phyloP scores from a whole-genome alignment of 2,797 vertebrate species.

The Hypotaenidia philippensis region DNA sequence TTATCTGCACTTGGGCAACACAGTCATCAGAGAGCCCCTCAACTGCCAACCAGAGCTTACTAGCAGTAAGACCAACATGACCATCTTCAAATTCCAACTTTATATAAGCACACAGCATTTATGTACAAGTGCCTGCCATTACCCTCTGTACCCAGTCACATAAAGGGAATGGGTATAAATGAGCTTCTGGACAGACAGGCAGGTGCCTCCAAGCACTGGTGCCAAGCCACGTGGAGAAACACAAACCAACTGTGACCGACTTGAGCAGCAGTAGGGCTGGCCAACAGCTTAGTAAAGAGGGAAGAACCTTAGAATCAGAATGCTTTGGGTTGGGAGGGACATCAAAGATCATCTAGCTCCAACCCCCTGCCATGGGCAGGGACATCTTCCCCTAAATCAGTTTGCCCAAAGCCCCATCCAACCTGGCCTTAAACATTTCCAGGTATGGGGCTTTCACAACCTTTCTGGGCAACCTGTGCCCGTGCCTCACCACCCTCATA shows the following conservation, averaged over 20 bases:
- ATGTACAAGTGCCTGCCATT: neutral
- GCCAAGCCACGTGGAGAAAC: neutral
- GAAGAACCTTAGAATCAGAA: neutral
- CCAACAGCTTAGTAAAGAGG: neutral
- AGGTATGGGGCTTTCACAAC: too few species aligned
- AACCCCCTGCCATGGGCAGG: too few species aligned
- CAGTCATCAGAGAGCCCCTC: neutral
- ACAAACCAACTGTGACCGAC: fast-evolving
- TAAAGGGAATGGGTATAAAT: neutral
- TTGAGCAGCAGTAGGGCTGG: neutral
- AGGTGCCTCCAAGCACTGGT: neutral
- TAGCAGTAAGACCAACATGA: neutral
- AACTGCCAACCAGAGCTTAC: neutral
- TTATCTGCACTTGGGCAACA: fast-evolving
- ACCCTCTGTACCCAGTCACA: neutral
- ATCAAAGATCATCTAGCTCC: too few species aligned
- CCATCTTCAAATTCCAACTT: neutral
- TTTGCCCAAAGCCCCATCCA: too few species aligned
- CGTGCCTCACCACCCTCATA: neutral
- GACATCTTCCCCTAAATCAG: too few species aligned
- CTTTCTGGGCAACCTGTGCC: too few species aligned
- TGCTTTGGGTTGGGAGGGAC: too few species aligned
- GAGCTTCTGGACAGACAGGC: neutral
- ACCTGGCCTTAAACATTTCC: too few species aligned
- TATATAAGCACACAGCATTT: fast-evolving